Conservation (phyloP, 2,888 invertebrate genomes). For the Heliconius aoede region DNA sequence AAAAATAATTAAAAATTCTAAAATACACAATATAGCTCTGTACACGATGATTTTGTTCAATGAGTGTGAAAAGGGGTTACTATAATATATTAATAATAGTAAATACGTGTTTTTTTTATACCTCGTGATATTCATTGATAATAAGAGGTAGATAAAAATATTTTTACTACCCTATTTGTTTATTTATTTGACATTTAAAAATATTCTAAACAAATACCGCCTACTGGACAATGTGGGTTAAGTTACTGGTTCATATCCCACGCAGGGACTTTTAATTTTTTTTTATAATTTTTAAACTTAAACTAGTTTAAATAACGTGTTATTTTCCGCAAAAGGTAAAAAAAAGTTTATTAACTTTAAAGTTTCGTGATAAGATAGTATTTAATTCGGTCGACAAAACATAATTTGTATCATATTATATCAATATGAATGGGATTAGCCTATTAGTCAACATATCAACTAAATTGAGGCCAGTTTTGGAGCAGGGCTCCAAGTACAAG, state of each 20-base stretch:
- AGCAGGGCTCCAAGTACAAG: no score
- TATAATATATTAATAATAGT: neutral
- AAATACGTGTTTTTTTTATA: neutral
- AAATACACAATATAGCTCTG: neutral
- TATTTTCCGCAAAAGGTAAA: neutral
- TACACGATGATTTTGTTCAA: neutral
- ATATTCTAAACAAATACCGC: neutral
- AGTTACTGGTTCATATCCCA: neutral
- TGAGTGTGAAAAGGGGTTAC: constrained; percentile 2
- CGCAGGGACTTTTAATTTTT: neutral
- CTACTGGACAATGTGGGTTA: constrained; percentile 9
- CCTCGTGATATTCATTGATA: constrained; percentile 12
- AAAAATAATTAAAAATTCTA: no score
- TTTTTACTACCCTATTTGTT: constrained; percentile 2
- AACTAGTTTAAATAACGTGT: neutral
- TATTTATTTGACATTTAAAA: constrained; percentile 14
- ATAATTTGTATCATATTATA: no score
- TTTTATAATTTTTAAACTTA: neutral
- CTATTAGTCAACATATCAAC: no score
- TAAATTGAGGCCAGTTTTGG: no score
- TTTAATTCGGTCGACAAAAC: no score
- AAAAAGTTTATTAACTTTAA: no score
- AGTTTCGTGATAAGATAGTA: no score
- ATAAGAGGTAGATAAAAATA: neutral
- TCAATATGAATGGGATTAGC: no score